Evolutionary conservation across 1,140 invertebrate species (phyloP).

Genomic region (Manduca sexta): DNA sequence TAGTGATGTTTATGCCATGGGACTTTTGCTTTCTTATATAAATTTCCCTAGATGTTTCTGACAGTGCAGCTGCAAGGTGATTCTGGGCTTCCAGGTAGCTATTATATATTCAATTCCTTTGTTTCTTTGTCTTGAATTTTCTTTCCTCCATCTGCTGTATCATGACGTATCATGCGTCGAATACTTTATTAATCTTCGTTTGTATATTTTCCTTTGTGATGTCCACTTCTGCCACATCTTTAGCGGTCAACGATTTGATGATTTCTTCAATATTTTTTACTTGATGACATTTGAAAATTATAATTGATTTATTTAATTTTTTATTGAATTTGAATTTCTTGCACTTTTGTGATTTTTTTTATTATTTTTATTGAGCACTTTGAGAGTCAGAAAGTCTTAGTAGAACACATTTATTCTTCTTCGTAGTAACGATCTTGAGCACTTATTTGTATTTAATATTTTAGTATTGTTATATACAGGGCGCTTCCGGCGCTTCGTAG

Average conservation of each 20-base stretch:
- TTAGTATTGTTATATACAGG: not conserved
- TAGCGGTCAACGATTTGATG: no score
- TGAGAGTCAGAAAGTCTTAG: not conserved
- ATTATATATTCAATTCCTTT: no score
- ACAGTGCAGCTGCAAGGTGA: no score
- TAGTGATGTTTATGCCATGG: not conserved
- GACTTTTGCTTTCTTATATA: not conserved
- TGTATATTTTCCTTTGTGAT: no score
- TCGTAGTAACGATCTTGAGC: not conserved
- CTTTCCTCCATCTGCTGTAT: no score
- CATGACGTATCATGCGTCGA: no score
- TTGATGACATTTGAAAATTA: not conserved
- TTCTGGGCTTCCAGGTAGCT: no score
- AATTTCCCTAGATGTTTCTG: not conserved
- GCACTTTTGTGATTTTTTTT: not conserved
- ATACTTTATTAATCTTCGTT: no score
- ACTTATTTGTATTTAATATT: not conserved
- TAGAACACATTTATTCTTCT: not conserved
- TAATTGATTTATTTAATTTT: not conserved
- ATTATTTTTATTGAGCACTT: constrained; percentile 1
- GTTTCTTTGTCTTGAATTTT: no score
- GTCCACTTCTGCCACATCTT: no score
- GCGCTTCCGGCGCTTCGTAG: constrained; percentile 8
- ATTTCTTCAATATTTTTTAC: no score
- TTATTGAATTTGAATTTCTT: not conserved